phyloP scores from a whole-genome alignment of 2,888 invertebrate genomes.

The Diaprepes abbreviatus region DNA sequence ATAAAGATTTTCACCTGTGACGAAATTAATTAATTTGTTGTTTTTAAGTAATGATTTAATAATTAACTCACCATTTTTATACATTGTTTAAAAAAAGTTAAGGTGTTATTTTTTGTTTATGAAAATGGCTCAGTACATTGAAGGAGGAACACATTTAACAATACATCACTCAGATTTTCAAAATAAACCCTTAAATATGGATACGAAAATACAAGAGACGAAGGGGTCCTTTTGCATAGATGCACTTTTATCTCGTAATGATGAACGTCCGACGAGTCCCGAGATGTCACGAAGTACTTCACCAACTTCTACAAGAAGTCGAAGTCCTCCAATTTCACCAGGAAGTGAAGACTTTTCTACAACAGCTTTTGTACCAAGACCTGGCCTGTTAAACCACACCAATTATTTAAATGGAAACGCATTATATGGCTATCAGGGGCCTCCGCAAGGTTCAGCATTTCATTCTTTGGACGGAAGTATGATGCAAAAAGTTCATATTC shows the following conservation, averaged over 20 bases:
- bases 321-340: constrained; percentile 88
- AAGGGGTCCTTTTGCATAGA: constrained; percentile 90
- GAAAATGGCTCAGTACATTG: constrained; percentile 61
- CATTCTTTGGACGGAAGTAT: constrained; percentile 70
- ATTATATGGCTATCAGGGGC: constrained; percentile 68
- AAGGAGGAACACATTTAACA: constrained; percentile 56
- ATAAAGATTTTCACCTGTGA: neutral
- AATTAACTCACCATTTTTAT: neutral
- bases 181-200: constrained; percentile 59
- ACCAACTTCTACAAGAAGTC: constrained; percentile 73
- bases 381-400: constrained; percentile 71
- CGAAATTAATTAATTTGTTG: neutral
- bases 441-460: constrained; percentile 70
- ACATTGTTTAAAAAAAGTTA: too few relatives aligned
- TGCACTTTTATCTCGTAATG: constrained; percentile 78
- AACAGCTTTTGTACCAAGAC: constrained; percentile 72
- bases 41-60: neutral
- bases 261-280: constrained; percentile 60
- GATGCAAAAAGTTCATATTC: constrained; percentile 69
- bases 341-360: constrained; percentile 81
- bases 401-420: constrained; percentile 61
- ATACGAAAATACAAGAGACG: constrained; percentile 65
- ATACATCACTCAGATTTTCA: constrained; percentile 57
- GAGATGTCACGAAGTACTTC: constrained; percentile 65
- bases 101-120: neutral